Evolutionary conservation across 2,888 invertebrate species (phyloP).

Genomic region (Busseola fusca): DNA sequence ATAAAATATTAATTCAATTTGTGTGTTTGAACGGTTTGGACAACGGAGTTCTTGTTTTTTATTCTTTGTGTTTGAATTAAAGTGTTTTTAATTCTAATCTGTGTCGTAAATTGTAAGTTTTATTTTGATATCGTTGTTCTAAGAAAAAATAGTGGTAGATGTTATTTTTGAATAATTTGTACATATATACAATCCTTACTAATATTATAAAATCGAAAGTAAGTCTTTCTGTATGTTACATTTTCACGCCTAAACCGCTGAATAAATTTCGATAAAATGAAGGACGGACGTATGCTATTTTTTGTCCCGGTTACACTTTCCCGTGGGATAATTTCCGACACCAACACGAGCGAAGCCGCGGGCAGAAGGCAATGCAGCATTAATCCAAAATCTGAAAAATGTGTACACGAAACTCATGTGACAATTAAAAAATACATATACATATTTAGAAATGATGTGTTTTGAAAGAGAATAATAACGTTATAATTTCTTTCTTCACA

Average conservation of each 20-base stretch:
- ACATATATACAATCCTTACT: not conserved
- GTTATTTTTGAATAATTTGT: not conserved
- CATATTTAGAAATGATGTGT: not conserved
- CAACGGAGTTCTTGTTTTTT: conserved; percentile 32
- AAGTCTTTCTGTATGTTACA: too few species aligned
- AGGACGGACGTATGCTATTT: not conserved
- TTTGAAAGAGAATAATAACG: not conserved
- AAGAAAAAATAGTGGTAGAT: not conserved
- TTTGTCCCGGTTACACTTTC: not conserved
- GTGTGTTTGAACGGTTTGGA: conserved; percentile 59
- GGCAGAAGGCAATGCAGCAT: not conserved
- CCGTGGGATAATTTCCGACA: not conserved
- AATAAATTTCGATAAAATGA: not conserved
- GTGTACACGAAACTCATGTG: not conserved
- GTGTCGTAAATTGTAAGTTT: conserved; percentile 34
- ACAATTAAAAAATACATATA: not conserved
- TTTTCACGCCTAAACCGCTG: too few species aligned
- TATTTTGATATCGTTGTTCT: conserved; percentile 18
- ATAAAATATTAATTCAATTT: conserved; percentile 74
- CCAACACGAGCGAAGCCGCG: not conserved
- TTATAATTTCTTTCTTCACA: not conserved
- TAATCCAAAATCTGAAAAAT: not conserved
- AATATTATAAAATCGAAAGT: not conserved
- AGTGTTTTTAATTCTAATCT: conserved; percentile 64
- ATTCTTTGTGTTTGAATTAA: conserved; percentile 46